Evolutionary conservation across 2,113 vertebrate species (phyloP).

Genomic region (Anarrhichthys ocellatus): DNA sequence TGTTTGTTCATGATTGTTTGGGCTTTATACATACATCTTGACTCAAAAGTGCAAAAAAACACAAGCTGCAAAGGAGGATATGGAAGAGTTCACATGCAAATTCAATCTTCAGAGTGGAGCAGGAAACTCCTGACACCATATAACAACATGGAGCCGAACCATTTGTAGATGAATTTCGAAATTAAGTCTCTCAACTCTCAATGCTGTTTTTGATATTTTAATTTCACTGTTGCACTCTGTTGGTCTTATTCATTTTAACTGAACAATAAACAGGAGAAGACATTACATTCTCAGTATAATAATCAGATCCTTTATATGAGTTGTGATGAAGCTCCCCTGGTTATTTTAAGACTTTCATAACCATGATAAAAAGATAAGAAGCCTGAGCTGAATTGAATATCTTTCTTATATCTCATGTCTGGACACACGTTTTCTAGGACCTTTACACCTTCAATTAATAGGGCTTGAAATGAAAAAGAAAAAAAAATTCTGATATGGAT

Average conservation of each 20-base stretch:
- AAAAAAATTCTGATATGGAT: not conserved
- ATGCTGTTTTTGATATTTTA: conserved; percentile 35
- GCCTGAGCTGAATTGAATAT: conserved; percentile 19
- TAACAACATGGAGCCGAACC: conserved; percentile 37
- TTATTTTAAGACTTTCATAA: conserved; percentile 20
- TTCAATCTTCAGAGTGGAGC: conserved; percentile 1
- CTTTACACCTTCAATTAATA: not conserved
- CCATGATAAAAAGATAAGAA: not conserved
- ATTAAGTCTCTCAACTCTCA: conserved; percentile 24
- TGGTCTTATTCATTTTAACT: conserved; percentile 5
- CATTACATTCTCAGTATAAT: conserved; percentile 5
- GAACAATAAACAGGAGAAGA: conserved; percentile 32
- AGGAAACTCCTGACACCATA: conserved; percentile 25
- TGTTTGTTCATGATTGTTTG: conserved; percentile 7
- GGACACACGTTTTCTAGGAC: not conserved
- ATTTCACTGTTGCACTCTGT: conserved; percentile 38
- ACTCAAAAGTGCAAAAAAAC: conserved; percentile 16
- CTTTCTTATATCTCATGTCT: conserved; percentile 15
- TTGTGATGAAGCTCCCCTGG: conserved; percentile 4
- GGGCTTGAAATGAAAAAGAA: not conserved
- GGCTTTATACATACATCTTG: not conserved
- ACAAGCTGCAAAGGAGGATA: conserved; percentile 2
- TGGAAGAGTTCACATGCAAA: conserved; percentile 11
- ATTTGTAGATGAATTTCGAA: conserved; percentile 29
- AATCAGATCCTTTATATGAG: conserved; percentile 8